A percentile compares a stretch with the other conserved stretches of the same genome.
phyloP scores from a whole-genome alignment of 2,888 invertebrate genomes.

The Megastigmus dorsalis region DNA sequence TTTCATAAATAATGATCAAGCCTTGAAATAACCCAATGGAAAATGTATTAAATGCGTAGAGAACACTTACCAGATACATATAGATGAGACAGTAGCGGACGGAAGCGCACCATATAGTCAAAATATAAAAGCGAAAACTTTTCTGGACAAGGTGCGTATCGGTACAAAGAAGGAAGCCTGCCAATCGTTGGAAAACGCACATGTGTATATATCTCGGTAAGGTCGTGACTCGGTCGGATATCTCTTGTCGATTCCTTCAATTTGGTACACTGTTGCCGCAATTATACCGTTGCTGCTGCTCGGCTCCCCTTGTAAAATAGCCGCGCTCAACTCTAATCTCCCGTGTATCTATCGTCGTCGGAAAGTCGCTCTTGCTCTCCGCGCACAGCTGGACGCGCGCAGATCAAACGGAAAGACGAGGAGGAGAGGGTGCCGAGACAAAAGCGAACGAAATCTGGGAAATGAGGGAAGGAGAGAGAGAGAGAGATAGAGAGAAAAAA shows the following conservation, averaged over 20 bases:
- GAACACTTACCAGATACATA: no score
- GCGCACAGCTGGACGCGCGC: background rate
- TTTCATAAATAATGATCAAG: no score
- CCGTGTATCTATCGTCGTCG: conserved; percentile 4
- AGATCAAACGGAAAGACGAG: background rate
- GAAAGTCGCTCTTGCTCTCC: background rate
- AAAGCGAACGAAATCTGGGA: conserved; percentile 50
- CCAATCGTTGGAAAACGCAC: conserved; percentile 14
- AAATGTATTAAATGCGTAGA: no score
- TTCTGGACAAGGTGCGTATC: no score
- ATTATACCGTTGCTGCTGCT: no score
- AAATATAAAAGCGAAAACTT: no score
- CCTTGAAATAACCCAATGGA: no score
- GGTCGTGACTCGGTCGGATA: conserved; percentile 38
- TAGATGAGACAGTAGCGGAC: no score
- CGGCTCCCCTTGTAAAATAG: conserved; percentile 35
- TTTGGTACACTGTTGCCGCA: no score
- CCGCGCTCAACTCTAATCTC: conserved; percentile 41
- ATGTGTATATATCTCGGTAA: conserved; percentile 2
- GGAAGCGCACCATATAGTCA: no score
- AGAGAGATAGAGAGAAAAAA: background rate
- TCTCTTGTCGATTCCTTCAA: conserved; percentile 42
- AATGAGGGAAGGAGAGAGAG: conserved; percentile 5
- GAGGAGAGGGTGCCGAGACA: conserved; percentile 6
- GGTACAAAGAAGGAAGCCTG: background rate